Base-by-base conservation (phyloP, 2,888 invertebrate species). In the Dioctria rufipes region DNA sequence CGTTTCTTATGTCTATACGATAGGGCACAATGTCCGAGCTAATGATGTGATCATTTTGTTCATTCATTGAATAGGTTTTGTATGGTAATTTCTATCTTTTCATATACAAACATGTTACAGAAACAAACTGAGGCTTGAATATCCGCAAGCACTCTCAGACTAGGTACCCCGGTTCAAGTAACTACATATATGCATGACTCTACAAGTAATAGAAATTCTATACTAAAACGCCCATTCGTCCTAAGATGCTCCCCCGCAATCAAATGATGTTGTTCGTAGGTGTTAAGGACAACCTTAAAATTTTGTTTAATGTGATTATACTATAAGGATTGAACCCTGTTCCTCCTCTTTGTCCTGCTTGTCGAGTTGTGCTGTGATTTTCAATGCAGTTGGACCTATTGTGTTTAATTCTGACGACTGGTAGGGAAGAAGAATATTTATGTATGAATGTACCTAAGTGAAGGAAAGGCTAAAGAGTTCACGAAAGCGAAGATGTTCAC, bases 201-300 rank as follows among this genome's bases (percentile, higher is more conserved):
- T 37, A 42, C 79, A 67, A 58, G 42, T 79, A 63, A 49, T 25
- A 61, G 61, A 37, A 39, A 61, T 42, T 75, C 60, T 39, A 3
- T 13, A 13, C 51, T 6, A 39, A 5, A 9, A 54, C 25, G n/a
- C 65, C 49, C 39, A 6, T 49, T 46, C 49, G n/a, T 13, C 79
- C 54, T 25, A 0, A 8, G 11, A 5, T 58, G 40, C 42, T 43
- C 46, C 46, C 39, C 25, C 63, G 58, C 51, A 82, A 80, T 80
- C 81, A 82, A 82, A 82, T 82, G 77, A 82, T 82, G 80, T 82
- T 78, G 81, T 80, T 78, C 77, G 81, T 82, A 82, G 81, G 81
- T 80, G 81, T 82, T 78, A 80, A 69, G 67, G 80, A 77, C 80
- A 77, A 81, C 80, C 80, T 80, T 73, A 78, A 82, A 80, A 80